Evolutionary conservation across 2,888 invertebrate genomes (phyloP), one percentile per base, ranked within the genome.

Genomic region (Physocephala rufipes): DNA sequence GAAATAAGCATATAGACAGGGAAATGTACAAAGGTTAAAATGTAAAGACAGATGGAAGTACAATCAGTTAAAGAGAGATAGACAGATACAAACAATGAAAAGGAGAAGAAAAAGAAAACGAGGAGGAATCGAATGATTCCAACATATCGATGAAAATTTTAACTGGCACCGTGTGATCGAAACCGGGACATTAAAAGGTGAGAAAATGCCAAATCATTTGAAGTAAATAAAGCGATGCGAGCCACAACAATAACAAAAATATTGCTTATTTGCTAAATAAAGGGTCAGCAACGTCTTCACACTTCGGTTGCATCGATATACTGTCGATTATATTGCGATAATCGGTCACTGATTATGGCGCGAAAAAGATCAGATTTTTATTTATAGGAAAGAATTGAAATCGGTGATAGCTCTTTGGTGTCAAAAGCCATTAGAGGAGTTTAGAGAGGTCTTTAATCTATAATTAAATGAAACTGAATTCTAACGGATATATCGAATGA

Each of bases 151-250:
- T 16, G 63, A 30, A 47, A 16, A 28, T 43, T 62, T 65, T 49
- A 64, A 64, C 64, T 51, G 26, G 64, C 64, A 64, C 65, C 71
- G 28, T 30, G 30, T 67, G 47, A 19, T 19, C 36, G n/a, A 19
- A 24, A 5, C 68, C 59, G 64, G 72, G 84, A 85, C 85, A 80
- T 81, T 83, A 84, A 84, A 82, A 84, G 85, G 81, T 84, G 84
- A 84, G 85, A 84, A 84, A 84, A 80, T 84, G 80, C 82, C 83
- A 82, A 79, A 80, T 81, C 80, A 76, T 77, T 30, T 36, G 51
- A 61, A 59, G 30, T 47, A 65, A 47, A 30, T 36, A 24, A 30
- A 49, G 61, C 61, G 19, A 0, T 30, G 49, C 12, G 19, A 24
- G 19, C 28, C 30, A 30, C 55, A 66, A 19, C 26, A 28, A 67